These are phyloP conservation scores for Brachypalpus laphriformis DNA, from an alignment of 2,888 invertebrate genomes.

Conservation along the genomic window DNA sequence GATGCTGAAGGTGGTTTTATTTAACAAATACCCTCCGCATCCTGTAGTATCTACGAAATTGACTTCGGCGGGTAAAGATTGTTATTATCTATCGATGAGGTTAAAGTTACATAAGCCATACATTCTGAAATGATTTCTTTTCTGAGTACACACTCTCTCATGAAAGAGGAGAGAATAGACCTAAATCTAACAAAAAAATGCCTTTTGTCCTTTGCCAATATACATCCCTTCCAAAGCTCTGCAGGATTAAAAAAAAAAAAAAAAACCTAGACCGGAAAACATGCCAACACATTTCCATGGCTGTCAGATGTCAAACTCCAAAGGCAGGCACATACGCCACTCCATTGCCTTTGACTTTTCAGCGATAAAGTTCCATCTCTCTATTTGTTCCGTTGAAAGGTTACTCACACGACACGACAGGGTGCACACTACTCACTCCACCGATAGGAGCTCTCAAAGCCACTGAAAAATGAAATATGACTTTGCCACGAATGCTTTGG, in stretches of 20 bases:
- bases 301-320: conserved; percentile 21
- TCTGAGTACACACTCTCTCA: too few relatives aligned
- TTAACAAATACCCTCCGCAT: too few relatives aligned
- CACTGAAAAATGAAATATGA: conserved; percentile 56
- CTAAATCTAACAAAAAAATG: too few relatives aligned
- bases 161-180: too few relatives aligned
- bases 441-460: conserved; percentile 3
- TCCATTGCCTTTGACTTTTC: not conserved
- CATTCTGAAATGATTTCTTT: too few relatives aligned
- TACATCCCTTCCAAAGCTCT: too few relatives aligned
- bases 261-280: not conserved
- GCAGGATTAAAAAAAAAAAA: not conserved
- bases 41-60: too few relatives aligned
- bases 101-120: too few relatives aligned
- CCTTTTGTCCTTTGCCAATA: too few relatives aligned
- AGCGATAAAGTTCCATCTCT: conserved; percentile 13
- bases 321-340: not conserved
- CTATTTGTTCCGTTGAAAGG: conserved; percentile 49
- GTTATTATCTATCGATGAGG: too few relatives aligned
- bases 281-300: conserved; percentile 26
- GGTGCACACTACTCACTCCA: not conserved
- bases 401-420: conserved; percentile 38
- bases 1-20: too few relatives aligned
- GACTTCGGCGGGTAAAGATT: too few relatives aligned
- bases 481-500: conserved; percentile 16